phyloP scores from a whole-genome alignment of 2,888 invertebrate species.

The Antitype chi region DNA sequence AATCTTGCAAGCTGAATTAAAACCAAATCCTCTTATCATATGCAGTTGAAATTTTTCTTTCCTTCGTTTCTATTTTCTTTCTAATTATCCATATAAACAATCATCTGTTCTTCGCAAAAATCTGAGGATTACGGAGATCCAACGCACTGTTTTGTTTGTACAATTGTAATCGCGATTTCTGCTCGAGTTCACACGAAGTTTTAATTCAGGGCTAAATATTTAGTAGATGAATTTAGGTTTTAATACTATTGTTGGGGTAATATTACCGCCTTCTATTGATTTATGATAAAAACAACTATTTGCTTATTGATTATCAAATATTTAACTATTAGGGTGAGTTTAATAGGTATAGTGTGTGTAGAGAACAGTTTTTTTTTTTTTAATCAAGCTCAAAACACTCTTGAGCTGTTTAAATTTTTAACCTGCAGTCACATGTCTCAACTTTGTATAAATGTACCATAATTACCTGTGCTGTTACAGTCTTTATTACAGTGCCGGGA shows the following conservation, averaged over 20 bases:
- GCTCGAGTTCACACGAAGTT: not conserved
- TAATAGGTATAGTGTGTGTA: not conserved
- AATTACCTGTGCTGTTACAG: slow-evolving; percentile 94
- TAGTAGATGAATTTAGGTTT: not conserved
- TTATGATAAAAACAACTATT: not conserved
- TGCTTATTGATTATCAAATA: not conserved
- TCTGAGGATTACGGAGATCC: not conserved
- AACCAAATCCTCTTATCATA: too few species aligned
- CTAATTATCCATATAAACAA: not conserved
- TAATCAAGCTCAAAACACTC: not conserved
- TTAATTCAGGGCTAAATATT: not conserved
- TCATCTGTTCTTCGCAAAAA: not conserved
- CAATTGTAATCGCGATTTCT: not conserved
- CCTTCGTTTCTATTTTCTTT: not conserved
- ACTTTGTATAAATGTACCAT: slow-evolving; percentile 13
- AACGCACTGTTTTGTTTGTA: not conserved
- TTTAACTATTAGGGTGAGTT: not conserved
- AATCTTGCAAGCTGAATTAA: too few species aligned
- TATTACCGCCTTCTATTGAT: not conserved
- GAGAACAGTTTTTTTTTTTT: not conserved
- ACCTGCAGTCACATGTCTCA: not conserved
- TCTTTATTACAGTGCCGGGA: slow-evolving; percentile 96
- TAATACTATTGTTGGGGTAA: not conserved
- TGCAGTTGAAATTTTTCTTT: not conserved
- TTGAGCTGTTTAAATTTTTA: not conserved